phyloP scores from a whole-genome alignment of 2,888 invertebrate genomes.

The Netelia inedita region DNA sequence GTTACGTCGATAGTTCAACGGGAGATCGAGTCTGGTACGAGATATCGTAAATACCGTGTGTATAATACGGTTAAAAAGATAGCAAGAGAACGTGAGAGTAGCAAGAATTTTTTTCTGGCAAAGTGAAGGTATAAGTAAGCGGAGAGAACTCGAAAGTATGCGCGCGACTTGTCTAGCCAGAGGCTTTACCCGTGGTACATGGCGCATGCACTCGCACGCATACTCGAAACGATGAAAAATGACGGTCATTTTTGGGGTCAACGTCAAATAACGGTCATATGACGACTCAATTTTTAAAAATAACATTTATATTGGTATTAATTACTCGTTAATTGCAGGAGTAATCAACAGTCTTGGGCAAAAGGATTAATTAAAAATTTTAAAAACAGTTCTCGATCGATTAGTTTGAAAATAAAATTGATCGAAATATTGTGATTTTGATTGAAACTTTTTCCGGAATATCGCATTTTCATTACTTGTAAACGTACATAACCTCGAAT shows the following conservation, averaged over 20 bases:
- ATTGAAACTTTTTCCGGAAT: not conserved
- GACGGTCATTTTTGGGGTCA: slow-evolving; percentile 1
- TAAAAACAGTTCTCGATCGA: too few species aligned
- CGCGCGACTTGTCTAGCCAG: slow-evolving; percentile 16
- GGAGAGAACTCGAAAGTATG: slow-evolving; percentile 16
- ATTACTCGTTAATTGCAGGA: too few species aligned
- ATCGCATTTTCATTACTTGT: not conserved
- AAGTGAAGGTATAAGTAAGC: slow-evolving; percentile 42
- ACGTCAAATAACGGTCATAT: not conserved
- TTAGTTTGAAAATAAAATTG: too few species aligned
- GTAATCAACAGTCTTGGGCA: too few species aligned
- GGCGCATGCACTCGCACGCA: not conserved
- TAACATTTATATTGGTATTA: too few species aligned
- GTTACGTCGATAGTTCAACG: not conserved
- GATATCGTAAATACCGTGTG: not conserved
- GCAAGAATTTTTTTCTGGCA: slow-evolving; percentile 24
- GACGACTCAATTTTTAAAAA: too few species aligned
- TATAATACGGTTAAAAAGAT: slow-evolving; percentile 40
- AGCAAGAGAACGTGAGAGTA: slow-evolving; percentile 39
- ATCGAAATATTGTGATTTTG: not conserved
- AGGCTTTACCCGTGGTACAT: not conserved
- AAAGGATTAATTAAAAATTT: too few species aligned
- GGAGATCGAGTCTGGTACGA: not conserved
- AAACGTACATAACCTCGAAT: too few species aligned
- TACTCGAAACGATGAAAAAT: not conserved